Conservation (phyloP, 92 coral and sea anemone genomes). For the Heliopora coerulea region DNA sequence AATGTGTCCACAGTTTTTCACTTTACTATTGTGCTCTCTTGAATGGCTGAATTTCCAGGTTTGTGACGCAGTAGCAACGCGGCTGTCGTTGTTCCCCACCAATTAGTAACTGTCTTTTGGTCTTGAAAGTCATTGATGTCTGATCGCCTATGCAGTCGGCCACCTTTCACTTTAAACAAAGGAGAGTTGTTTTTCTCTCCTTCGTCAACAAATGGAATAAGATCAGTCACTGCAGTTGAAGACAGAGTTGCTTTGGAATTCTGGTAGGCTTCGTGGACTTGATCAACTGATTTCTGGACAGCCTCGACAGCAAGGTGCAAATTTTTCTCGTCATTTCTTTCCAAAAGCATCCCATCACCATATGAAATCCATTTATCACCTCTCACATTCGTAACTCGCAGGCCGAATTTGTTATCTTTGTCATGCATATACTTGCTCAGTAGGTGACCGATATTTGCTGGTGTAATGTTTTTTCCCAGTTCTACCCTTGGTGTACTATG, state of each 20-base stretch:
- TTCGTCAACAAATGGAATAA: slow-evolving; percentile 58
- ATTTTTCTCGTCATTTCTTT: slow-evolving; percentile 42
- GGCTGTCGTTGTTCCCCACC: slow-evolving; percentile 50
- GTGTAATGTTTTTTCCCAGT: slow-evolving; percentile 36
- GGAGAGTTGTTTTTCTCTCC: slow-evolving; percentile 61
- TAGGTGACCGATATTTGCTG: slow-evolving; percentile 45
- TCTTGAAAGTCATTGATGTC: slow-evolving; percentile 54
- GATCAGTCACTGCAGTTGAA: slow-evolving; percentile 40
- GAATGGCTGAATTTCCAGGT: slow-evolving; percentile 26
- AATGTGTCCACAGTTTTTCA: too few relatives aligned
- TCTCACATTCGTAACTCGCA: slow-evolving; percentile 62
- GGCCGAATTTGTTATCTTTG: slow-evolving; percentile 66
- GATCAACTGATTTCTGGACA: slow-evolving; percentile 57
- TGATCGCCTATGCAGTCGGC: slow-evolving; percentile 53
- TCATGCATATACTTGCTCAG: slow-evolving; percentile 79
- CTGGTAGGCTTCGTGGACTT: slow-evolving; percentile 51
- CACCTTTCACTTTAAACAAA: slow-evolving; percentile 56
- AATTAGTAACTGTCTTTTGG: slow-evolving; percentile 43
- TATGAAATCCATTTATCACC: slow-evolving; percentile 72
- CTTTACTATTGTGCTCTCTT: too few relatives aligned
- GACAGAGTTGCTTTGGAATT: slow-evolving; percentile 13
- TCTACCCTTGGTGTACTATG: slow-evolving; percentile 63
- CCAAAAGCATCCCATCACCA: slow-evolving; percentile 66
- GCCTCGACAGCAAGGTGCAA: slow-evolving; percentile 40
- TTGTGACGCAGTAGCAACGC: neutral